Evolutionary conservation across 1,140 invertebrate species (phyloP), one percentile per base, ranked within the genome.

Genomic region (Dendroctonus valens): DNA sequence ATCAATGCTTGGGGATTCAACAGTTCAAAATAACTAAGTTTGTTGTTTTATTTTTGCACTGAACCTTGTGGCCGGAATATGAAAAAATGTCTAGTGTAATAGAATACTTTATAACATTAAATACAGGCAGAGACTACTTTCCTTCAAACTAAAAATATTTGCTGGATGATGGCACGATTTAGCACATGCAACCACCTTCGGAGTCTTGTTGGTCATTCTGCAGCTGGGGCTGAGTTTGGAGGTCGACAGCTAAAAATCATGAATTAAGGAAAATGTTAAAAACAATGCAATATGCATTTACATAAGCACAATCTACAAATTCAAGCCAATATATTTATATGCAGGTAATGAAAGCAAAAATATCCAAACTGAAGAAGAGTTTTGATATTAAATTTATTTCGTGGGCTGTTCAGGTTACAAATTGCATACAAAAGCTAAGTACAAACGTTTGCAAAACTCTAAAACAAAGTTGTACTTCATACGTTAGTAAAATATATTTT

Each of bases 101-200:
- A 14, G 8, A 26, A 15, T 44, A 39, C 50, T 15, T 44, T 44
- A 15, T 65, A 52, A 72, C 62, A 68, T 60, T 70, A 63, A 72
- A 72, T 65, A 67, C 63, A 72, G 71, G 71, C 72, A 73, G 65
- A 73, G 70, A 68, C 72, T 73, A 71, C 70, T 69, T 72, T 69
- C 55, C 65, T 67, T 71, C 50, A 51, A 14, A 55, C 46, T 15
- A 46, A 11, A 62, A 62, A 48, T 62, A 62, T 26, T 26, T 26
- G 26, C 26, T 26, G 26, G 26, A 26, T 26, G 26, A 26, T 26
- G 26, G 26, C 26, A 26, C 26, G 26, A 26, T 73, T 76, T 71
- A 92, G 82, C 90, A 92, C 81, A 90, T 87, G 79, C 90, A 92
- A 73, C 89, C 88, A 67, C 88, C 85, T 77, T 92, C 90, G 70